Evolutionary conservation across 1,140 invertebrate species (phyloP).

Genomic region (Pentalonia nigronervosa): DNA sequence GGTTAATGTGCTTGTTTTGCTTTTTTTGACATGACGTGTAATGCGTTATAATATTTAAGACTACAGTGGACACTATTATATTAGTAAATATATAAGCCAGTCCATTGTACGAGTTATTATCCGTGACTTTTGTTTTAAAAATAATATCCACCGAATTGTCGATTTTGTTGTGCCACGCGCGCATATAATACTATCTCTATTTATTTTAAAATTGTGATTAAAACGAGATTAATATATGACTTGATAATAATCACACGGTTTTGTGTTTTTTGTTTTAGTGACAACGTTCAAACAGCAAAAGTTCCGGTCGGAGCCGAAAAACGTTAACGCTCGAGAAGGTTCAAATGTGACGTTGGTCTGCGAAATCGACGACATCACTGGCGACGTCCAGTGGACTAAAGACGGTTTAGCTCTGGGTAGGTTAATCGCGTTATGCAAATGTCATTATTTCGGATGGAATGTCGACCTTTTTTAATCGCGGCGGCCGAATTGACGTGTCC

Average conservation of each 20-base stretch:
- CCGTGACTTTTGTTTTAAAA: too few relatives aligned
- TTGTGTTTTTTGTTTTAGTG: background rate
- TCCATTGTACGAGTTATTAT: background rate
- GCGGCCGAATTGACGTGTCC: background rate
- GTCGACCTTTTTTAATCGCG: background rate
- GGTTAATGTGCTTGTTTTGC: background rate
- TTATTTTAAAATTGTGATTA: background rate
- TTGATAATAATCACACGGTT: background rate
- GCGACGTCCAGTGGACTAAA: constrained; percentile 92
- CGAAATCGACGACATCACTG: constrained; percentile 82
- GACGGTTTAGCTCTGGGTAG: constrained; percentile 91
- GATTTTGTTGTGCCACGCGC: background rate
- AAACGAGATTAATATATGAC: background rate
- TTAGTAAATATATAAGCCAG: background rate
- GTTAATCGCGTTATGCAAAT: constrained; percentile 60
- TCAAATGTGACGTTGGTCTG: constrained; percentile 83
- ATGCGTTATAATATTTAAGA: background rate
- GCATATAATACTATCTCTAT: background rate
- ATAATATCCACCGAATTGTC: background rate
- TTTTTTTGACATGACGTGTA: background rate
- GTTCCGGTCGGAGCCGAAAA: constrained; percentile 79
- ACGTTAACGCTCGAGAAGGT: constrained; percentile 82
- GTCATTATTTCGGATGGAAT: background rate
- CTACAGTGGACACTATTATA: background rate
- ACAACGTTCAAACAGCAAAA: constrained; percentile 71